Evolutionary conservation across 2,797 vertebrate genomes (phyloP).

Genomic region (Sebastes hubbsi): DNA sequence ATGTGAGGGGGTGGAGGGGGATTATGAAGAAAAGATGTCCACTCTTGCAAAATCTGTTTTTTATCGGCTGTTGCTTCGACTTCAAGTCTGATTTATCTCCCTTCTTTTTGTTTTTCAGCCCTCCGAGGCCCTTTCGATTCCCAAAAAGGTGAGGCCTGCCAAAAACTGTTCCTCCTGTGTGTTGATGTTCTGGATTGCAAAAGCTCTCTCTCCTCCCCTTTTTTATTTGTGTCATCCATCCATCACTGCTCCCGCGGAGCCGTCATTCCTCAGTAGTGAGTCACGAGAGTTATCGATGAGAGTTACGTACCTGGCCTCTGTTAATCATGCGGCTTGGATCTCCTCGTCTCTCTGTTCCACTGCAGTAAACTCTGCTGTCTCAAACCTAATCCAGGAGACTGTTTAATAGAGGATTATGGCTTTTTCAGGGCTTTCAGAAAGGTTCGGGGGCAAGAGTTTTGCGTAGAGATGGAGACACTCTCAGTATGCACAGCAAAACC

Average conservation of each 20-base stretch:
- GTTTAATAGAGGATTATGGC: not conserved
- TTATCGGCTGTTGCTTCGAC: constrained; percentile 59
- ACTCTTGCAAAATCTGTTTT: constrained; percentile 41
- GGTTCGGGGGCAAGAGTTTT: not conserved
- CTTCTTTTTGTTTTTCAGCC: constrained; percentile 83
- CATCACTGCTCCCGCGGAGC: constrained; percentile 56
- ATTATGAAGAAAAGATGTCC: constrained; percentile 44
- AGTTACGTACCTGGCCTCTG: constrained; percentile 49
- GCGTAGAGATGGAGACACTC: not conserved
- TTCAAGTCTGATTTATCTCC: constrained; percentile 68
- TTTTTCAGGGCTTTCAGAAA: not conserved
- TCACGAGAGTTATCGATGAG: constrained; percentile 60
- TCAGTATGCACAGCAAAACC: not conserved
- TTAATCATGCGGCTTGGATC: constrained; percentile 10
- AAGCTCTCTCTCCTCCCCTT: constrained; percentile 11
- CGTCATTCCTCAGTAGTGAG: constrained; percentile 74
- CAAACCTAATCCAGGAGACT: not conserved
- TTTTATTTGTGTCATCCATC: constrained; percentile 57
- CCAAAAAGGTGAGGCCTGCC: constrained; percentile 93
- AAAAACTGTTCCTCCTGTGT: constrained; percentile 12
- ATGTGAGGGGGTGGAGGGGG: not conserved
- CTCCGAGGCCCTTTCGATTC: constrained; percentile 90
- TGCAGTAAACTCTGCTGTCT: not conserved
- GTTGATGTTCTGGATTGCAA: constrained; percentile 48
- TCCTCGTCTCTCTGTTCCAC: constrained; percentile 5